A percentile compares a stretch with the other conserved stretches of the same genome.
phyloP scores from a whole-genome alignment of 1,140 invertebrate species.

The Magallana angulata region DNA sequence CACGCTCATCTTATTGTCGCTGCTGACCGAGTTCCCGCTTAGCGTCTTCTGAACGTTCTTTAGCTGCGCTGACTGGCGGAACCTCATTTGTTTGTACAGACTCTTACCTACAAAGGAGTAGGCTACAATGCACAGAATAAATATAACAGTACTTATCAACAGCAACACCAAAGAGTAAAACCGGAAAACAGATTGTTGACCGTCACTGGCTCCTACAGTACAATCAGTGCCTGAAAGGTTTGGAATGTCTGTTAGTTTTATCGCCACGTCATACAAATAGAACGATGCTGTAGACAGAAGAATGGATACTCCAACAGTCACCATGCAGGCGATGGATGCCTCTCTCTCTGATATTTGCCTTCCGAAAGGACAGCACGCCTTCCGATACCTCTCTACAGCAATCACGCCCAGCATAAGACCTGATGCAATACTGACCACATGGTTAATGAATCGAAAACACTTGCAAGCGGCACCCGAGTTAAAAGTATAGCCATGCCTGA shows the following conservation, averaged over 20 bases:
- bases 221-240: conserved; percentile 45
- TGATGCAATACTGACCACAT: conserved; percentile 49
- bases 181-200: conserved; percentile 38
- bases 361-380: conserved; percentile 33
- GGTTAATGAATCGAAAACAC: conserved; percentile 52
- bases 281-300: conserved; percentile 35
- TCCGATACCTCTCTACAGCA: conserved; percentile 51
- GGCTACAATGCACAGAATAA: conserved; percentile 46
- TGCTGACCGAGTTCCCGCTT: conserved; percentile 11
- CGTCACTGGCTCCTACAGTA: conserved; percentile 25
- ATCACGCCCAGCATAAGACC: conserved; percentile 53
- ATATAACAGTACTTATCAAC: conserved; percentile 45
- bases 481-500: conserved; percentile 55
- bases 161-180: conserved; percentile 43
- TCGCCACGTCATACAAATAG: conserved; percentile 44
- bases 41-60: conserved; percentile 13
- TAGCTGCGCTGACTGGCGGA: conserved; percentile 42
- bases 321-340: conserved; percentile 37
- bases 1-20: not conserved
- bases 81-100: conserved; percentile 51
- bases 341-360: conserved; percentile 3
- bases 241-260: conserved; percentile 39
- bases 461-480: conserved; percentile 39
- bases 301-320: conserved; percentile 40
- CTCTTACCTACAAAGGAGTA: conserved; percentile 48